A percentile compares a stretch with the other conserved stretches of the same genome.
Evolutionary conservation across 1,140 invertebrate genomes (phyloP).

Genomic region (Linepithema humile): DNA sequence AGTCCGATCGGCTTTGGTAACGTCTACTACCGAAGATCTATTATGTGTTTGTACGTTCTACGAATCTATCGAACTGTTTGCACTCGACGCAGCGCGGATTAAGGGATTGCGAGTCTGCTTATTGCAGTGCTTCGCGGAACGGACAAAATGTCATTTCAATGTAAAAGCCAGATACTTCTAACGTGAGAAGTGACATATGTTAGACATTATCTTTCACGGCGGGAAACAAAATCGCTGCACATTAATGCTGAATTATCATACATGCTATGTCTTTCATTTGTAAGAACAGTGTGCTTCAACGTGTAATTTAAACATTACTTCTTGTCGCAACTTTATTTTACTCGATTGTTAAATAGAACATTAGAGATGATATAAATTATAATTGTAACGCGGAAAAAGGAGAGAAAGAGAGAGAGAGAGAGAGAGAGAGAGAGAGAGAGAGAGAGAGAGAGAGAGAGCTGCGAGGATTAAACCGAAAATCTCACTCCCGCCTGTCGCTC

Average conservation of each 20-base stretch:
- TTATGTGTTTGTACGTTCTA: background rate
- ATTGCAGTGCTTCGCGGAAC: conserved; percentile 1
- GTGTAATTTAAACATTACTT: background rate
- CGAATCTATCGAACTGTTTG: conserved; percentile 49
- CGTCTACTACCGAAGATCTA: conserved; percentile 7
- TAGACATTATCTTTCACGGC: background rate
- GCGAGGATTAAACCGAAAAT: no score
- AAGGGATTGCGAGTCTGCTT: conserved; percentile 19
- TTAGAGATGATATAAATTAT: conserved; percentile 3
- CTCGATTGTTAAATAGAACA: background rate
- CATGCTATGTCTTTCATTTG: background rate
- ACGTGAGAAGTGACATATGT: background rate
- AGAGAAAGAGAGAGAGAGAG: no score
- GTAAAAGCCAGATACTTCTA: conserved; percentile 16
- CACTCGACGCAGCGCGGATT: conserved; percentile 17
- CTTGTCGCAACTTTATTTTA: background rate
- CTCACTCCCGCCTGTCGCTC: background rate
- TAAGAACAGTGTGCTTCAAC: background rate
- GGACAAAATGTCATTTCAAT: conserved; percentile 1
- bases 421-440: no score
- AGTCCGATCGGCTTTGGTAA: background rate
- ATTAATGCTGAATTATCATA: background rate
- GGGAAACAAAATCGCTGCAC: background rate
- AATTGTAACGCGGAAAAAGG: background rate
- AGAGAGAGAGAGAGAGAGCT: no score